phyloP scores from a whole-genome alignment of 2,113 vertebrate species.

The Micromys minutus region DNA sequence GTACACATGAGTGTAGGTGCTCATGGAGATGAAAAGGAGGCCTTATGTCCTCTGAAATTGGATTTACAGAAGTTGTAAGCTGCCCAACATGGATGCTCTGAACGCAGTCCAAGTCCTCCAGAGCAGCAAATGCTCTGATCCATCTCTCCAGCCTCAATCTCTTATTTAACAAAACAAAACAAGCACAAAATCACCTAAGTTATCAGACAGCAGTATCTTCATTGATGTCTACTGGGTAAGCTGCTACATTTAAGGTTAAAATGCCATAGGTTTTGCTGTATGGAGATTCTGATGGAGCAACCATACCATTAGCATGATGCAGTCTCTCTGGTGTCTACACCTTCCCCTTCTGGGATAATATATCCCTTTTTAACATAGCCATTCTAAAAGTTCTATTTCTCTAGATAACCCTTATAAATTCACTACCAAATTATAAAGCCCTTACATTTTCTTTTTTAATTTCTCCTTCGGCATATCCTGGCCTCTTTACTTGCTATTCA shows the following conservation, averaged over 20 bases:
- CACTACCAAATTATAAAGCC: background rate
- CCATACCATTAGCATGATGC: background rate
- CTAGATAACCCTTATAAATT: background rate
- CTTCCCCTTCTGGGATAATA: too few species aligned
- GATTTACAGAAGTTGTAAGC: background rate
- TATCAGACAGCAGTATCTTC: background rate
- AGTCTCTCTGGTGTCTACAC: background rate
- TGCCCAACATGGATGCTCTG: background rate
- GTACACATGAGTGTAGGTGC: background rate
- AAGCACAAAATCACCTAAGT: background rate
- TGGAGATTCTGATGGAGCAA: background rate
- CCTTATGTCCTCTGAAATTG: background rate
- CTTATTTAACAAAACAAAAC: background rate
- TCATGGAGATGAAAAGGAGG: background rate
- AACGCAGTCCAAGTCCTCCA: background rate
- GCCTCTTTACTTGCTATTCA: background rate
- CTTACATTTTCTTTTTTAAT: background rate
- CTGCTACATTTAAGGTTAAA: background rate
- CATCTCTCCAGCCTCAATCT: background rate
- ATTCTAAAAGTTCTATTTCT: background rate
- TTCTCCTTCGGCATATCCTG: background rate
- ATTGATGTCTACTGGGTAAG: background rate
- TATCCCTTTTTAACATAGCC: background rate
- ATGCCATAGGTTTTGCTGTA: background rate
- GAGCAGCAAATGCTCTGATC: background rate